Conservation (phyloP, 2,888 invertebrate species). For the Antitype chi region DNA sequence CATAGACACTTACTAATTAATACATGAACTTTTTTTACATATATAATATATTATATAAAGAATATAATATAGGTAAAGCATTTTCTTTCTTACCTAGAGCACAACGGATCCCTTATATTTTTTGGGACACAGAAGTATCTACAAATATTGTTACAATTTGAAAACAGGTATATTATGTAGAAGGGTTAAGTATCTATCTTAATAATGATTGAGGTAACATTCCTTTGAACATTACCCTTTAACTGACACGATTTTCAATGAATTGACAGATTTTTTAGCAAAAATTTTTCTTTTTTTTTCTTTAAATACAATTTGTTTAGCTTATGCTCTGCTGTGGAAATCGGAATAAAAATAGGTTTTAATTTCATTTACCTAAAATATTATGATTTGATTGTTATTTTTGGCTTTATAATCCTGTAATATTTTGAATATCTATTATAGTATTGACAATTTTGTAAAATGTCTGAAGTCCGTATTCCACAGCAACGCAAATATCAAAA, state of each 20-base stretch:
- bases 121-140: constrained; percentile 86
- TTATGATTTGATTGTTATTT: constrained; percentile 40
- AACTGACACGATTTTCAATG: constrained; percentile 88
- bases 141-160: constrained; percentile 81
- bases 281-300: constrained; percentile 75
- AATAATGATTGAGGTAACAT: constrained; percentile 80
- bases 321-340: constrained; percentile 79
- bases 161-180: constrained; percentile 81
- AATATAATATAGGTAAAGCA: constrained; percentile 91
- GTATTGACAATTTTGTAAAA: constrained; percentile 56
- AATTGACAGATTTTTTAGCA: constrained; percentile 87
- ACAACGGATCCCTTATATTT: constrained; percentile 86
- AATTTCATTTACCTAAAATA: constrained; percentile 54
- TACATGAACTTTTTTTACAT: constrained; percentile 88
- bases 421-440: constrained; percentile 54
- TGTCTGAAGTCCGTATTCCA: constrained; percentile 69
- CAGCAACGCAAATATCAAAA: constrained; percentile 84
- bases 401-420: constrained; percentile 54
- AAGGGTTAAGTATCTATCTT: constrained; percentile 79
- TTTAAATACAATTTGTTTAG: constrained; percentile 70
- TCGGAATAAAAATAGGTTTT: constrained; percentile 60
- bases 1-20: constrained; percentile 89
- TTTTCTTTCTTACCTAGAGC: constrained; percentile 88
- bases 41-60: constrained; percentile 90
- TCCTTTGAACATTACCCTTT: constrained; percentile 79